Evolutionary conservation across 1,140 invertebrate species (phyloP), one percentile per base, ranked within the genome.

Genomic region (Drosophila pseudoananassae): DNA sequence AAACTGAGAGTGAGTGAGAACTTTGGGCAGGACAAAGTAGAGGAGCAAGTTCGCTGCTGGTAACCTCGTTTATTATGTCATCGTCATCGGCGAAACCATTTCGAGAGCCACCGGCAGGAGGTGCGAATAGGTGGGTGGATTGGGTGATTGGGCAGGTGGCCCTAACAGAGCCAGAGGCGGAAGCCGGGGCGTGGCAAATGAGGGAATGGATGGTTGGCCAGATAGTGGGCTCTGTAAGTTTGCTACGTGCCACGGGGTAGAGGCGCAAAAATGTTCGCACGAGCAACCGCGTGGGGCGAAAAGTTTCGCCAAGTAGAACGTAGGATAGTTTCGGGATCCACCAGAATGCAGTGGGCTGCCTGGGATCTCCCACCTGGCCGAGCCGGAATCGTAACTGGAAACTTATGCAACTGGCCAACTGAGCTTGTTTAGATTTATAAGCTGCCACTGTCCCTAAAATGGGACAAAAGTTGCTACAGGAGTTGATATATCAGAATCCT

Each of bases 11-110:
- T 17, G 40, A 47, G 50, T 33, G 12, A 49, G 43, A 69, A 70
- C 66, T 69, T 69, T 38, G 51, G 64, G 25, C 31, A 57, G 78
- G 43, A 73, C 78, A 73, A 77, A 77, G 73, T 73, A 60, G 55
- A 63, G 71, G 76, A 69, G 60, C 53, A 68, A 54, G 57, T 66
- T 56, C 38, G 65, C 58, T 70, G 57, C 50, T 69, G 71, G 68
- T 82, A 83, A 82, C 79, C 79, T 82, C 79, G 79, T 82, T 82
- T 82, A 82, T 82, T 82, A 82, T 82, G 79, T 78, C 79, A 82
- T 82, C 78, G 76, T 76, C 71, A 77, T 59, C 50, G 66, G 47
- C 12, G 70, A 57, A 74, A 65, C 71, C 78, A 70, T 76, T 81
- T 76, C 54, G 77, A 66, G 61, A 45, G 72, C 60, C 14, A 43